Base-by-base conservation (phyloP, 1,140 invertebrate genomes). In the Drosophila neocordata region DNA sequence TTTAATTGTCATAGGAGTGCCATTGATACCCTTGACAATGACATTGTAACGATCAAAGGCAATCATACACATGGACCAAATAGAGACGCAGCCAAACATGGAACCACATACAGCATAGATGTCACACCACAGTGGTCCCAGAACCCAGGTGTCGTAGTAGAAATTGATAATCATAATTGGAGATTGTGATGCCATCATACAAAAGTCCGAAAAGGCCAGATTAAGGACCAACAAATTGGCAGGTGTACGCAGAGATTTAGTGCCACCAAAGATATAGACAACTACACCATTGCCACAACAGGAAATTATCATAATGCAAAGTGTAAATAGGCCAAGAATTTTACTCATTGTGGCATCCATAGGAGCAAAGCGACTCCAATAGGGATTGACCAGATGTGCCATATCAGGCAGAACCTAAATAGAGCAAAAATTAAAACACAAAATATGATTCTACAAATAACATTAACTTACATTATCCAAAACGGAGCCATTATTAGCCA, bases 1-100 rank as follows among this genome's bases (percentile, higher is more conserved):
- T 60, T 94, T 95, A 73, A 94, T 94, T 15, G 94, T 95, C 92
- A 96, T 91, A 6, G 95, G 95, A 27, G 93, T 94, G 2, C 93
- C 95, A 9, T 94, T 93, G 59, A 95, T 93, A 66, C 95, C 93
- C 83, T 95, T 96, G 2, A 97, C 96, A 81, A 97, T 97, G 55
- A 97, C 96, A 81, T 96, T 96, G 93, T 97, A 97, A 67, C 97
- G 94, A 90, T 97, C 97, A 58, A 97, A 94, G 56, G 96, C 95
- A 63, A 97, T 97, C 93, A 95, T 94, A 1, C 95, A 95, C 95
- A 97, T 96, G 0, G 96, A 95, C 95, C 96, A 97, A 76, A 97
- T 97, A 41, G 96, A 97, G 44, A 93, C 94, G 82, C 96, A 95
- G 24, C 96, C 96, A 76, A 95, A 97, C 51, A 97, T 92, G 9